Percentiles rank a stretch among this genome's conserved stretches.
Conservation (phyloP, 2,888 invertebrate genomes). For the Nomada ferruginata region DNA sequence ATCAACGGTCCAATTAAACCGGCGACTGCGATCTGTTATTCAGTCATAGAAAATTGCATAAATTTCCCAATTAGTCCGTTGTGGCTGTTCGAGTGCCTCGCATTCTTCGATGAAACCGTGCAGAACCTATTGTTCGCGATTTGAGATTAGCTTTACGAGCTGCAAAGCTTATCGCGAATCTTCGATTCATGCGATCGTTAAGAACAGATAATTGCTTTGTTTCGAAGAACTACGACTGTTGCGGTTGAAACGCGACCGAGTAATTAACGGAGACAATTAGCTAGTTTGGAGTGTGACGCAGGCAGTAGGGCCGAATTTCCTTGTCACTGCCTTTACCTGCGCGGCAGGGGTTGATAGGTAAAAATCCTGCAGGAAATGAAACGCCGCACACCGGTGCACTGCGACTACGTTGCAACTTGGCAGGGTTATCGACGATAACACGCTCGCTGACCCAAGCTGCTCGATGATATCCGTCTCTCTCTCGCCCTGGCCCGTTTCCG, state of each 20-base stretch:
- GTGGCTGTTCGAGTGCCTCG: background rate
- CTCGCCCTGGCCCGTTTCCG: background rate
- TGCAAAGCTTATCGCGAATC: background rate
- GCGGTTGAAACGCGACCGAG: too few species aligned
- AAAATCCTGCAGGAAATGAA: slow-evolving; percentile 31
- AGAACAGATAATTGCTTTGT: background rate
- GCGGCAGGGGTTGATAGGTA: background rate
- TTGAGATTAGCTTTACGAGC: too few species aligned
- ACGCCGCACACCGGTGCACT: slow-evolving; percentile 3
- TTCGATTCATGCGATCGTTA: background rate
- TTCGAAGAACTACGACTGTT: background rate
- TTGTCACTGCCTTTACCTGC: background rate
- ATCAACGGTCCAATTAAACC: slow-evolving; percentile 29
- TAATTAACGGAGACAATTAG: too few species aligned
- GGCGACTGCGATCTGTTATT: background rate
- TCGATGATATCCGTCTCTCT: slow-evolving; percentile 16
- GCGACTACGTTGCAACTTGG: background rate
- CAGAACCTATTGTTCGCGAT: too few species aligned
- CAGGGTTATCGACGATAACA: slow-evolving; percentile 53
- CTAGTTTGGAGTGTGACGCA: too few species aligned
- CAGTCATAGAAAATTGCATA: background rate
- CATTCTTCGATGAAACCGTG: background rate
- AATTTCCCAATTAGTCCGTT: background rate
- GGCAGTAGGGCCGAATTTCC: too few species aligned
- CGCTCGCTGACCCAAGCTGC: slow-evolving; percentile 31